phyloP scores from a whole-genome alignment of 2,888 invertebrate species.

The Drosophila nr. perissopoda region DNA sequence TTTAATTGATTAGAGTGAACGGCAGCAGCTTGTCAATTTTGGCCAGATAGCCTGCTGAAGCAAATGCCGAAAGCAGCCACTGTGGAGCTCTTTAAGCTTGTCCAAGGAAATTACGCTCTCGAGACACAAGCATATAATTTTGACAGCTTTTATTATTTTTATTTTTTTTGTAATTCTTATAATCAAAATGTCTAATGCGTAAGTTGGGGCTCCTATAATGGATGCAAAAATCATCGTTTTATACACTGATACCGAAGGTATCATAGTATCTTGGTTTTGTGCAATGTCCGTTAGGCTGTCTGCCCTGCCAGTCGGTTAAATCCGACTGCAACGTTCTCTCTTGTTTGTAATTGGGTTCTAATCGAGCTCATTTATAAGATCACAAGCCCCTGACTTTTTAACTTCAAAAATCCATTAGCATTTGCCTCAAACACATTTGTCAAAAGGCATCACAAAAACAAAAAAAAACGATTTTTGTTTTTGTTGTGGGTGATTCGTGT shows the following conservation, averaged over 20 bases:
- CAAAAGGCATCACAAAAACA: conserved; percentile 48
- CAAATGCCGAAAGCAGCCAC: conserved; percentile 38
- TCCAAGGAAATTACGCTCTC: conserved; percentile 57
- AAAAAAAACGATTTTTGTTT: conserved; percentile 18
- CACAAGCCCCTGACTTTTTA: conserved; percentile 14
- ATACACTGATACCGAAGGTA: no score
- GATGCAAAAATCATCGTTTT: conserved; percentile 27
- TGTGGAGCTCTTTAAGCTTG: conserved; percentile 46
- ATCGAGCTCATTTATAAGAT: conserved; percentile 65
- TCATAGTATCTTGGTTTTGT: no score
- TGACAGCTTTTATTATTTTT: conserved; percentile 61
- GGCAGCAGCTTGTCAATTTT: conserved; percentile 39
- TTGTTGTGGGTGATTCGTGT: conserved; percentile 57
- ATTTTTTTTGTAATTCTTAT: conserved; percentile 59
- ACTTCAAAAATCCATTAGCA: conserved; percentile 64
- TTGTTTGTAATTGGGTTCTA: conserved; percentile 71
- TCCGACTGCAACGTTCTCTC: no score
- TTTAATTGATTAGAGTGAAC: conserved; percentile 77
- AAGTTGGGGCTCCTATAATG: conserved; percentile 28
- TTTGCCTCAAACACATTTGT: conserved; percentile 68
- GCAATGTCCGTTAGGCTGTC: no score
- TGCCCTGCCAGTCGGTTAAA: no score
- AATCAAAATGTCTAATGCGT: conserved; percentile 62
- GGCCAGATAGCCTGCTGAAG: conserved; percentile 61
- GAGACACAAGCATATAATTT: conserved; percentile 57